Evolutionary conservation across 1,140 invertebrate species (phyloP), one percentile per base, ranked within the genome.

Genomic region (Drosophila neocordata): DNA sequence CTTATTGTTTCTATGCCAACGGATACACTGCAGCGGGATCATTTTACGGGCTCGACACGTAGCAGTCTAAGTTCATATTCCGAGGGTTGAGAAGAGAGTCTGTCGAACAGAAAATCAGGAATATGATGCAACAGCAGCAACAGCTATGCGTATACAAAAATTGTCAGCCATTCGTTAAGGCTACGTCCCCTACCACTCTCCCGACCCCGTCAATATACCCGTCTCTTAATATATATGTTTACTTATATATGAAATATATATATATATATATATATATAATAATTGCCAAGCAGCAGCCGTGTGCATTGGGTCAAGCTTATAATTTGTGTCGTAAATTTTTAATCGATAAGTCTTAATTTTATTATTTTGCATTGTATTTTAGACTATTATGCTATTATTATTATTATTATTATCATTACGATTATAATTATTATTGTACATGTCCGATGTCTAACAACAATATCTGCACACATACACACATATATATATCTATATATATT

Each of bases 41-140:
- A 91, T 67, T 91, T 91, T 59, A 85, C 92, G 18, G 94, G 94
- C 61, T 95, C 95, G 11, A 95, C 95, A 22, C 93, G 95, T 69
- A 95, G 95, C 91, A 95, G 95, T 73, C 89, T 95, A 18, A 95
- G 95, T 55, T 95, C 95, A 24, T 92, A 92, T 77, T 92, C 91
- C 44, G 91, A 92, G 68, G 84, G 90, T 31, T 87, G 83, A 78
- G 11, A 22, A 27, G 20, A 55, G 15, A 13, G 35, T 34, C 70
- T 74, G 71, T 74, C 71, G 70, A 67, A 67, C 48, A 57, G 73
- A 56, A 64, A 57, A 75, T 61, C 64, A 75, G 65, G 65, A 75
- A 70, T 8, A 38, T 35, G 58, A 35, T 44, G 35, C 15, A 22
- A n/a, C 48, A 66, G 56, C 52, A 44, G 38, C 38, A 57, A 15